These are phyloP conservation scores for Monopis laevigella DNA, from an alignment of 2,888 invertebrate species.

Conservation along the genomic window DNA sequence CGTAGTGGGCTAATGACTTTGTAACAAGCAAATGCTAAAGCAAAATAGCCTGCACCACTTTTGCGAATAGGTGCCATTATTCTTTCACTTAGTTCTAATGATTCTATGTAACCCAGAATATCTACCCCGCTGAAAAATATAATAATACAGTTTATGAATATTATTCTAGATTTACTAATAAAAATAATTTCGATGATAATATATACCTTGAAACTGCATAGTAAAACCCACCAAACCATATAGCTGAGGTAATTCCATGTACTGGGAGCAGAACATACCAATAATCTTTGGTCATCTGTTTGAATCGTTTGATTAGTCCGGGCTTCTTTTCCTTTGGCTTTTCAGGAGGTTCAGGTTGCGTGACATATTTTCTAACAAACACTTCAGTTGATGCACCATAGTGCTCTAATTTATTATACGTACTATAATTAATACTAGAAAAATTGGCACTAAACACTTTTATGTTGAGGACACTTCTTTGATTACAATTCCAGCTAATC, in stretches of 20 bases:
- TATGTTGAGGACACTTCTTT: conserved; percentile 23
- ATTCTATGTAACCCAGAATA: conserved; percentile 80
- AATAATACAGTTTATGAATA: neutral
- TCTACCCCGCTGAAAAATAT: conserved; percentile 87
- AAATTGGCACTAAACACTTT: neutral
- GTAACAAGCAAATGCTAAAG: conserved; percentile 90
- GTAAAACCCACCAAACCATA: conserved; percentile 92
- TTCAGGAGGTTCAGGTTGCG: conserved; percentile 17
- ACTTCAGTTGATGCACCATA: neutral
- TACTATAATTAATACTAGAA: too few relatives aligned
- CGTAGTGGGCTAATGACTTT: conserved; percentile 91
- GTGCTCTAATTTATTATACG: too few relatives aligned
- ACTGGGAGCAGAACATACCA: conserved; percentile 97
- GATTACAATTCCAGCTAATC: conserved; percentile 37
- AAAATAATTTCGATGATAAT: conserved; percentile 1
- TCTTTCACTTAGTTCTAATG: conserved; percentile 79
- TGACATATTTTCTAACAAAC: too few relatives aligned
- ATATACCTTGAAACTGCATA: conserved; percentile 83
- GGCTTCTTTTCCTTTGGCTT: conserved; percentile 44
- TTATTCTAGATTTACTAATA: conserved; percentile 4
- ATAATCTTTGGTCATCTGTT: conserved; percentile 92
- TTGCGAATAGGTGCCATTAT: conserved; percentile 79
- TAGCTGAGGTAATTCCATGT: conserved; percentile 85
- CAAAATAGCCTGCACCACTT: conserved; percentile 88
- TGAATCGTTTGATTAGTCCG: conserved; percentile 82